Evolutionary conservation across 2,888 invertebrate genomes (phyloP), one percentile per base, ranked within the genome.

Genomic region (Acrobasis suavella): DNA sequence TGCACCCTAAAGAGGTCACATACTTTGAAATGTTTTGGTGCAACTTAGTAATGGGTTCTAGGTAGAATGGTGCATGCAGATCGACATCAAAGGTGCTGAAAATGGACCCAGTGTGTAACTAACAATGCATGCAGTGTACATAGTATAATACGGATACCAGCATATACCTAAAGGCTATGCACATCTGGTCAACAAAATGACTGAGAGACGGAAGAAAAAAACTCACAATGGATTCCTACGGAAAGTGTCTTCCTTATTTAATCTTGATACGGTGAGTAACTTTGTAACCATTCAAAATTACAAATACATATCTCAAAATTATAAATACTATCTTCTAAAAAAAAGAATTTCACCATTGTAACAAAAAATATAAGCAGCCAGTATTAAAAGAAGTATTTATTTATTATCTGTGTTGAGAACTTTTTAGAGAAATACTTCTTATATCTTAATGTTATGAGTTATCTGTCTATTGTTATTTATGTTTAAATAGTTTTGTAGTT

Each of bases 181-280:
- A 85, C 85, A 88, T 78, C 84, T 80, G 79, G 74, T 83, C 80
- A 77, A 72, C 85, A 92, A 87, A 87, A 93, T 93, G 93, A 93
- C 93, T 77, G 93, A 93, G 80, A 86, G 93, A 87, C 85, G 92
- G 85, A 93, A 93, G 91, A 93, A 93, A 93, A 93, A 93, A 83
- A 81, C 91, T 68, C 92, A 91, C 87, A 91, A 93, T 92, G 95
- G 96, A 88, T 96, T 97, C 89, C 96, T 97, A 86, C 96, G 96
- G 93, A 97, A 97, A 94, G 97, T 97, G 76, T 97, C 97, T 76
- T 96, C 96, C 74, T 94, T 97, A 77, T 97, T 97, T 93, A 96
- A 96, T 93, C 94, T 97, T 91, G 96, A 97, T 85, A 95, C 94
- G 95, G 96, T 96, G 94, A 96, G 93, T 78, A 67, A 72, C 62